Percentiles rank a stretch among this genome's conserved stretches.
phyloP scores from a whole-genome alignment of 92 coral and sea anemone species.

The Siderastrea radians region DNA sequence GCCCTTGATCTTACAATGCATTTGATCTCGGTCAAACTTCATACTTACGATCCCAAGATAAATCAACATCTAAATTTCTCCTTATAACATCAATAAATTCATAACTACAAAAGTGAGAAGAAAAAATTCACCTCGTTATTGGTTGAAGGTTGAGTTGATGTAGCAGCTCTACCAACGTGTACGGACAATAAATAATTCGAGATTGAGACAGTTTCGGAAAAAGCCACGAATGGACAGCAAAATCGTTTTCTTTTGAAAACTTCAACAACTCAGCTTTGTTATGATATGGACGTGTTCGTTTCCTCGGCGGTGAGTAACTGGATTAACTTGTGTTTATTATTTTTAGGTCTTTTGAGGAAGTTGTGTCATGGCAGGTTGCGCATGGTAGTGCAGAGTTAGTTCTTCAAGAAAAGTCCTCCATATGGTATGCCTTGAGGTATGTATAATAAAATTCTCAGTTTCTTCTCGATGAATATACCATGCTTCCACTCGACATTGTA shows the following conservation, averaged over 20 bases:
- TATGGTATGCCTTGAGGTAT: conserved; percentile 92
- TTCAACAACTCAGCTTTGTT: too few relatives aligned
- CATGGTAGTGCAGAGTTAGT: conserved; percentile 78
- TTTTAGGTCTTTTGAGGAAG: conserved; percentile 72
- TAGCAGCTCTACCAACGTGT: too few relatives aligned
- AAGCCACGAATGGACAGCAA: too few relatives aligned
- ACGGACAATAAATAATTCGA: too few relatives aligned
- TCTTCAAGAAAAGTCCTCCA: conserved; percentile 78
- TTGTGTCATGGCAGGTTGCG: conserved; percentile 82
- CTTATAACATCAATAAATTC: too few relatives aligned
- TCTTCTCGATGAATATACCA: neutral
- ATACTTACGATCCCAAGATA: neutral
- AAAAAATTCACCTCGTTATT: too few relatives aligned
- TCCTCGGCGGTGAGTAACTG: neutral
- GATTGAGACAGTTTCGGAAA: too few relatives aligned
- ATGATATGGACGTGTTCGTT: too few relatives aligned
- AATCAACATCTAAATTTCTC: neutral
- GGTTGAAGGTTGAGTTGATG: too few relatives aligned
- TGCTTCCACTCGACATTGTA: too few relatives aligned
- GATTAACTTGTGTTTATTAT: neutral
- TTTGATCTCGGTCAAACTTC: neutral
- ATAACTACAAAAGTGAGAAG: too few relatives aligned
- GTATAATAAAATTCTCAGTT: neutral
- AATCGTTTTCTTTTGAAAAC: too few relatives aligned
- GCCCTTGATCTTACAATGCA: neutral